A percentile compares a stretch with the other conserved stretches of the same genome.
Conservation (phyloP, 2,113 vertebrate species). For the Sorex araneus region DNA sequence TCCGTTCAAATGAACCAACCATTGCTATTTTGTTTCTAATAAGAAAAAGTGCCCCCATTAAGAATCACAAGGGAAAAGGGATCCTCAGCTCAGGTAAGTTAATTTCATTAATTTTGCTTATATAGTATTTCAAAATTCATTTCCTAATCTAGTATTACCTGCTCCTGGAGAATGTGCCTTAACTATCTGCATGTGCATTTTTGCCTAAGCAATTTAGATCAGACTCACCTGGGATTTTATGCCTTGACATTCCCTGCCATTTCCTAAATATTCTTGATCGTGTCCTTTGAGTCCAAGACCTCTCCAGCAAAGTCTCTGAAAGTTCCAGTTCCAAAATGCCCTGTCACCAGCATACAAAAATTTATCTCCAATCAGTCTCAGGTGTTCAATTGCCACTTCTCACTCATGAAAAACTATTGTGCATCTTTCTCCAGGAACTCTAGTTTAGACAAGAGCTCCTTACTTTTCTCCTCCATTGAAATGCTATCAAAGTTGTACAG, state of each 20-base stretch:
- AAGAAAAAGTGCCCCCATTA: background rate
- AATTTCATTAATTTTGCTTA: conserved; percentile 16
- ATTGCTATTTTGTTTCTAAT: conserved; percentile 45
- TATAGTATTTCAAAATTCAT: background rate
- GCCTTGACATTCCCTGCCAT: conserved; percentile 20
- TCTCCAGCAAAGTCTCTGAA: conserved; percentile 6
- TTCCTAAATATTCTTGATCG: background rate
- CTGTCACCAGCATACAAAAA: background rate
- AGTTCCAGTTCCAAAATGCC: background rate
- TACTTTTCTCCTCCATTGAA: background rate
- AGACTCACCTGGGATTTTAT: conserved; percentile 18
- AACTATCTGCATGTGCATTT: background rate
- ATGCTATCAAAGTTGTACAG: background rate
- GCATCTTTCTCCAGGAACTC: background rate
- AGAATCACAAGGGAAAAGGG: conserved; percentile 8
- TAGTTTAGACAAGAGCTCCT: background rate
- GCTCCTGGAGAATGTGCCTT: background rate
- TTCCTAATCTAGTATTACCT: conserved; percentile 3
- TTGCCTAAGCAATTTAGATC: background rate
- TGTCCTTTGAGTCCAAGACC: background rate
- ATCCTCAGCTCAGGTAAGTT: background rate
- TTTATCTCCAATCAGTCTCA: conserved; percentile 11
- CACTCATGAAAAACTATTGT: background rate
- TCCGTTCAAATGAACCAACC: background rate
- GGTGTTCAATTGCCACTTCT: background rate